These are phyloP conservation scores for Crenuchus spilurus DNA, from an alignment of 2,797 vertebrate species.

Conservation along the genomic window DNA sequence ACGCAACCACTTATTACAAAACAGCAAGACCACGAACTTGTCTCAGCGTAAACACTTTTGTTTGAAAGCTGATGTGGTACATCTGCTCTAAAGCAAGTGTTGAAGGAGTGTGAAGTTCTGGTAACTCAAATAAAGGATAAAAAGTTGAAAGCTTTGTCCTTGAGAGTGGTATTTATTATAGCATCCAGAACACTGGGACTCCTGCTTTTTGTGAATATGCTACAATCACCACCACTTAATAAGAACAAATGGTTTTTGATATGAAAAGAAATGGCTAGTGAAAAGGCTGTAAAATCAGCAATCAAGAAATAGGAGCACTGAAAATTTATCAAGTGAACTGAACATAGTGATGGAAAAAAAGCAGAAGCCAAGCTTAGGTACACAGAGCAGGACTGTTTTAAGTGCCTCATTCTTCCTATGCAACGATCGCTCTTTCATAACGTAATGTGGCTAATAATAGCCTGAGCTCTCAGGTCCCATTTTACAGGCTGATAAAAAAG, in stretches of 20 bases:
- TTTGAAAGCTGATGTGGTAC: conserved; percentile 31
- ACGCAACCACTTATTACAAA: conserved; percentile 29
- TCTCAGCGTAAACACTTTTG: conserved; percentile 40
- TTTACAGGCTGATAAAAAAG: conserved; percentile 39
- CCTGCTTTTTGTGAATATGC: neutral
- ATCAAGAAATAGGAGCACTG: conserved; percentile 3
- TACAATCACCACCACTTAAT: neutral
- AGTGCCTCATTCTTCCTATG: conserved; percentile 28
- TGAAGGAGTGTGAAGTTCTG: neutral
- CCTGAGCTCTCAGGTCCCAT: conserved; percentile 7
- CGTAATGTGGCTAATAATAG: conserved; percentile 44
- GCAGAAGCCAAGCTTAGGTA: neutral
- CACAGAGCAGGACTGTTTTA: conserved; percentile 2
- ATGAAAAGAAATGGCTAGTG: neutral
- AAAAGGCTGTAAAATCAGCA: conserved; percentile 25
- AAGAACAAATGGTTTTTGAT: neutral
- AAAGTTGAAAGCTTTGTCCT: neutral
- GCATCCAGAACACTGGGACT: neutral
- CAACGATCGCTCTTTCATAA: conserved; percentile 37
- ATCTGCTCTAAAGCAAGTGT: conserved; percentile 13
- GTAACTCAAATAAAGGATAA: neutral
- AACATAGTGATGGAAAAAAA: conserved; percentile 16
- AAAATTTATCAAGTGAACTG: conserved; percentile 10
- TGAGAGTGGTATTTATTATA: neutral
- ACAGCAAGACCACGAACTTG: conserved; percentile 1